Evolutionary conservation across 2,113 vertebrate genomes (phyloP).

Genomic region (Osmerus mordax): DNA sequence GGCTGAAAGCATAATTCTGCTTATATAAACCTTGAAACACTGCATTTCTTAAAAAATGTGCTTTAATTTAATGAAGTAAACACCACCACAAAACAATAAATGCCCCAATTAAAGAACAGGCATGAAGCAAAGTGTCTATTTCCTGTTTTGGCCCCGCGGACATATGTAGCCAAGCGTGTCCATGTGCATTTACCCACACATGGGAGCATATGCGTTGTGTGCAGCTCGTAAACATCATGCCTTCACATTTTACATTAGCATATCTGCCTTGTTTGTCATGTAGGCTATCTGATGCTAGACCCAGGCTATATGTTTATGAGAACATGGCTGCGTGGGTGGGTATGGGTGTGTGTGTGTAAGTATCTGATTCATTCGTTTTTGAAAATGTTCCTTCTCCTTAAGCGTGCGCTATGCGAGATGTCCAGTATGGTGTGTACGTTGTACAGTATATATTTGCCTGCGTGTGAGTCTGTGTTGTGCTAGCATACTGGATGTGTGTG

Average conservation of each 20-base stretch:
- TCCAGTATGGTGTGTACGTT: background rate
- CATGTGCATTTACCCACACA: constrained; percentile 60
- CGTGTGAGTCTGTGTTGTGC: constrained; percentile 13
- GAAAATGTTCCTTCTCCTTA: background rate
- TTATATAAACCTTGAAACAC: constrained; percentile 74
- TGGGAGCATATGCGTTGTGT: constrained; percentile 63
- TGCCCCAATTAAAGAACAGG: constrained; percentile 75
- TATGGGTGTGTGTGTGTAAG: background rate
- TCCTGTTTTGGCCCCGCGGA: constrained; percentile 60
- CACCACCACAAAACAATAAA: constrained; percentile 72
- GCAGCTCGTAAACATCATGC: constrained; percentile 60
- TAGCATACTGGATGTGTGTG: constrained; percentile 39
- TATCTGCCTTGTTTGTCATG: constrained; percentile 62
- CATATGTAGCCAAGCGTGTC: constrained; percentile 71
- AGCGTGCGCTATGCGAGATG: background rate
- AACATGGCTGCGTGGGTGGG: constrained; percentile 18
- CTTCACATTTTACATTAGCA: constrained; percentile 62
- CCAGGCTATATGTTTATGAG: constrained; percentile 52
- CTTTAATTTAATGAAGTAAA: constrained; percentile 72
- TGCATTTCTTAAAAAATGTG: constrained; percentile 60
- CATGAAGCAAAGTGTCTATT: constrained; percentile 73
- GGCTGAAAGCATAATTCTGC: constrained; percentile 66
- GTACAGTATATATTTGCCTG: constrained; percentile 10
- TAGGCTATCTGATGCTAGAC: constrained; percentile 66
- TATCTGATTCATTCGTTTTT: background rate